Evolutionary conservation across 2,888 invertebrate species (phyloP), one percentile per base, ranked within the genome.

Genomic region (Ligdia adustata): DNA sequence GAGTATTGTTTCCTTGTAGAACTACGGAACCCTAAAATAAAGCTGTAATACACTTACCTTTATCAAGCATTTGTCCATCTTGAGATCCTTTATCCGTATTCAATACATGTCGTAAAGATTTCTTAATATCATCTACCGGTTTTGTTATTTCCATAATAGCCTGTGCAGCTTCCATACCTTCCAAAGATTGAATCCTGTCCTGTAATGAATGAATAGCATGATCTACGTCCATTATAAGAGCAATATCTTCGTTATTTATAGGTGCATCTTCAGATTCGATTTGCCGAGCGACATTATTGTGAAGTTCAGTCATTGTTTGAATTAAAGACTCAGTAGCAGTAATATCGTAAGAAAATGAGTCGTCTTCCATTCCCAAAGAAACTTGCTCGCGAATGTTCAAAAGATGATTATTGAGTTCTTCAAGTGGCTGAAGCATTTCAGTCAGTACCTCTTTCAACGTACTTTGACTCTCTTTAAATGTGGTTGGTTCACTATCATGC

Each of bases 241-340:
- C 62, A 28, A 79, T 66, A 29, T 82, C 75, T 49, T 79, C 69
- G 31, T 63, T 65, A 39, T 72, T 63, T 7, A 82, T 48, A 1
- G 51, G 34, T 11, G 56, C 37, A 18, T 66, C 63, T 24, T 75
- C 73, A 1, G 60, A 58, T 54, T 76, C 65, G 5, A 81, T 67
- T 35, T 79, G 67, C 34, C 82, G 66, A 24, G 76, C 65, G 4
- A 87, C 75, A 52, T 81, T 80, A 67, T 80, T 79, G 43, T 86
- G 78, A 9, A 83, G 74, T 54, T 83, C 82, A 11, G 75, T 67
- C 58, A 86, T 70, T 9, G 75, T 79, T 53, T 83, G 72, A 7
- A 84, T 71, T 26, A 81, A 72, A 2, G 81, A 80, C 61, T 87
- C 84, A 7, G 82, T 79, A 15, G 78, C 73, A 4, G 73, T 68